Base-by-base conservation (phyloP, 2,113 vertebrate genomes). In the Pitta sordida region DNA sequence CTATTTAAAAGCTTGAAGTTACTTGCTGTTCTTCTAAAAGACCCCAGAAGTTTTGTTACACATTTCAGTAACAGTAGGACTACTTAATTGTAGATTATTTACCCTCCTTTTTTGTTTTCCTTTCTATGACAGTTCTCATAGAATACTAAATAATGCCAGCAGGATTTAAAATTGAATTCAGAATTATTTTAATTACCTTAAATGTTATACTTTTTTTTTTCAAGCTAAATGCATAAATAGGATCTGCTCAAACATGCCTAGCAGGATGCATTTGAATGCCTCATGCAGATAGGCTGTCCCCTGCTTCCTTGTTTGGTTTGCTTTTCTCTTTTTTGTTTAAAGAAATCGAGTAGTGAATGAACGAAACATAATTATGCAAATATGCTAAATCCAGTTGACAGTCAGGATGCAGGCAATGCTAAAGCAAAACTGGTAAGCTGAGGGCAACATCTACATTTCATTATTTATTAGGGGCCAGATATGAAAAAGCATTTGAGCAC, bases 171-270 rank as follows among this genome's bases (percentile, higher is more conserved):
- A 90, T 71, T 78, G 29, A 81, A 92, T 91, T 94, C 60, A 83
- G 60, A 95, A 91, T 95, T 88, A 95, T 86, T 93, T 94, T 86
- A 97, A 94, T 83, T 91, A 79, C 75, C 36, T 91, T 94, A 91
- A 92, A 76, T 81, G 55, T 77, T 95, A 62, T 83, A 85, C 67
- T 91, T 12, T 26, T 91, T 91, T 94, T 94, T 94, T 93, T 93
- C 37, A 56, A 74, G 74, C 51, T 73, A 92, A 92, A 62, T 94
- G 91, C 88, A 88, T 95, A 94, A 95, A 88, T 74, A 96, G 92
- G 77, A 94, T 76, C 74, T 86, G 87, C 90, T 83, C 77, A 89
- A 79, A 75, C 83, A 73, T 89, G 90, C 73, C 91, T 97, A 89
- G 90, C 92, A 78, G 69, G 95, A 46, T 78, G 53, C 67, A 94